phyloP scores from a whole-genome alignment of 2,888 invertebrate species.

The Macropis europaea region DNA sequence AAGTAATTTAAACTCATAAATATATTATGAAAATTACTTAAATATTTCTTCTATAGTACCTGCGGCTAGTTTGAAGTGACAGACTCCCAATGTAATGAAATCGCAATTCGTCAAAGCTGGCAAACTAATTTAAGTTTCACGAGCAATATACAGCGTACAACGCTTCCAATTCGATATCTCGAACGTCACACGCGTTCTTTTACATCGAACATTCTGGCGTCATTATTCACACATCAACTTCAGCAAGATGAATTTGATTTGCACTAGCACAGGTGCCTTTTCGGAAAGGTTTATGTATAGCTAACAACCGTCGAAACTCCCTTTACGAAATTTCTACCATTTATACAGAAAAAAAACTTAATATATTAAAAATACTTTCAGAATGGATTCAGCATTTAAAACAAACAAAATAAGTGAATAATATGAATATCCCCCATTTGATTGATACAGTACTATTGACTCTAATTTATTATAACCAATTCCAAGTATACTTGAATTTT shows the following conservation, averaged over 20 bases:
- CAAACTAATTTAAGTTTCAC: constrained; percentile 15
- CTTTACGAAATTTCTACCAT: too few relatives aligned
- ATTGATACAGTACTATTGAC: too few relatives aligned
- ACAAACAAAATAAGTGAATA: too few relatives aligned
- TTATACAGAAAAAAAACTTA: too few relatives aligned
- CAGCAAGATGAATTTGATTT: constrained; percentile 8
- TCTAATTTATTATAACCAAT: too few relatives aligned
- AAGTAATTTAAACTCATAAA: too few relatives aligned
- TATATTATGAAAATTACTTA: too few relatives aligned
- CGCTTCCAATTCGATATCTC: constrained; percentile 15
- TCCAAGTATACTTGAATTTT: too few relatives aligned
- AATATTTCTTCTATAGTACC: background rate
- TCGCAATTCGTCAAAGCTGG: background rate
- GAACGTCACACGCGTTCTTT: background rate
- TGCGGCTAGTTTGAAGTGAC: background rate
- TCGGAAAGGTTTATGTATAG: background rate
- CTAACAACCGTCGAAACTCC: background rate
- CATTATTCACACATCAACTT: background rate
- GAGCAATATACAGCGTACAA: background rate
- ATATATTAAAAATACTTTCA: too few relatives aligned
- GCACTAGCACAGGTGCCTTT: background rate
- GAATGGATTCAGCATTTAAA: too few relatives aligned
- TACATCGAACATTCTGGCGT: background rate
- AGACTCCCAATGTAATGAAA: constrained; percentile 9
- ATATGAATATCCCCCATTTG: too few relatives aligned